Percentiles rank a stretch among this genome's conserved stretches.
These are phyloP conservation scores for Melozone crissalis DNA, from an alignment of 2,113 vertebrate species.

Conservation along the genomic window DNA sequence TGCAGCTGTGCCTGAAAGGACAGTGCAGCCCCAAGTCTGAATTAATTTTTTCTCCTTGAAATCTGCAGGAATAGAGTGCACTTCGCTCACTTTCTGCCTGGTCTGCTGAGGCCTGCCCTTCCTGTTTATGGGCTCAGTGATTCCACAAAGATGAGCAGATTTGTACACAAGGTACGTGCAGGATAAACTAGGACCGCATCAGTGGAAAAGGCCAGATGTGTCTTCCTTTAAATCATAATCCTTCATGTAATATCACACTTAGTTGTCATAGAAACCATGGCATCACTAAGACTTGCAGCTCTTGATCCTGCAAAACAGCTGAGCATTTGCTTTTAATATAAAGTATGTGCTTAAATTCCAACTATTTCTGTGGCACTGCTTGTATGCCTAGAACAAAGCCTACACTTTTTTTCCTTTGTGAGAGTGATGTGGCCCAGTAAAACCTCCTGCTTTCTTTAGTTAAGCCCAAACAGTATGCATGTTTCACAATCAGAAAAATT, in stretches of 20 bases:
- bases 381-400: neutral
- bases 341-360: neutral
- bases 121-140: neutral
- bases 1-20: neutral
- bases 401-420: neutral
- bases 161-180: fast-evolving
- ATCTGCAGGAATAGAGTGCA: neutral
- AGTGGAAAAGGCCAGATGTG: neutral
- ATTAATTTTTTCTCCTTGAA: neutral
- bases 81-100: fast-evolving
- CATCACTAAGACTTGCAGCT: constrained; percentile 1
- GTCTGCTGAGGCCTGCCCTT: neutral
- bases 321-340: constrained; percentile 14
- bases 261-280: constrained; percentile 45
- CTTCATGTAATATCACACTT: constrained; percentile 9
- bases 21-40: neutral
- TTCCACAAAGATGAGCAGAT: neutral
- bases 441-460: neutral
- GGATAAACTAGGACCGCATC: neutral
- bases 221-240: constrained; percentile 45
- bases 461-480: neutral
- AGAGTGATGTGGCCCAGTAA: neutral
- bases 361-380: neutral
- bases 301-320: constrained; percentile 19
- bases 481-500: neutral